Percentiles rank a stretch among this genome's conserved stretches.
Conservation (phyloP, 2,888 invertebrate species). For the Teleiodes luculella region DNA sequence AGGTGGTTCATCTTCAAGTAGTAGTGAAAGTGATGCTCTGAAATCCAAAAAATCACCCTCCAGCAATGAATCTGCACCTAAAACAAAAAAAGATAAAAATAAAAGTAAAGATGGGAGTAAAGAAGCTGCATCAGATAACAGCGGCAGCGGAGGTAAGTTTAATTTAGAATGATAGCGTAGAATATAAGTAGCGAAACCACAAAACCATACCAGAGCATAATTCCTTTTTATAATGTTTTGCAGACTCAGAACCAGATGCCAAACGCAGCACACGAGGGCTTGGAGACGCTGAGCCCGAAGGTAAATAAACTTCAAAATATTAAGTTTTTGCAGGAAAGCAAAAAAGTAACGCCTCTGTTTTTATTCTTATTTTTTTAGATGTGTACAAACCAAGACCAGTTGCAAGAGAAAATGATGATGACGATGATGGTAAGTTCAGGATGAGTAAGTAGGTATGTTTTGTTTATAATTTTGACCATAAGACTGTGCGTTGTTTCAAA, state of each 20-base stretch:
- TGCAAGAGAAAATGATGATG: not conserved
- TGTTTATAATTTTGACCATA: not conserved
- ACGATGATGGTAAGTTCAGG: not conserved
- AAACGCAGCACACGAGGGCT: conserved; percentile 44
- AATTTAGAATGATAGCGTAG: not conserved
- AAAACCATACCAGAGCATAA: not conserved
- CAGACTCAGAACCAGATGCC: conserved; percentile 32
- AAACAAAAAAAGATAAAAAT: not conserved
- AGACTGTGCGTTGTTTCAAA: not conserved
- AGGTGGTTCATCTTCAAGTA: not conserved
- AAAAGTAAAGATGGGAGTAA: not conserved
- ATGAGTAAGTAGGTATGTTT: no score
- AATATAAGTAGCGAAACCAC: not conserved
- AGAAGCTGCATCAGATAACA: not conserved
- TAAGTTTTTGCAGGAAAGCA: no score
- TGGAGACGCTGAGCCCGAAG: conserved; percentile 38
- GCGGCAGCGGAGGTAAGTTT: not conserved
- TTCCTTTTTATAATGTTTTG: conserved; percentile 14
- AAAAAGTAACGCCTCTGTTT: no score
- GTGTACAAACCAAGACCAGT: not conserved
- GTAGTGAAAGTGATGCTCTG: not conserved
- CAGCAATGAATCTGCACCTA: not conserved
- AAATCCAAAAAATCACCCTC: not conserved
- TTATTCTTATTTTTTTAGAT: not conserved
- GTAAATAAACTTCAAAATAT: conserved; percentile 25